Conservation (phyloP, 2,888 invertebrate species). For the Fragum whitleyi region DNA sequence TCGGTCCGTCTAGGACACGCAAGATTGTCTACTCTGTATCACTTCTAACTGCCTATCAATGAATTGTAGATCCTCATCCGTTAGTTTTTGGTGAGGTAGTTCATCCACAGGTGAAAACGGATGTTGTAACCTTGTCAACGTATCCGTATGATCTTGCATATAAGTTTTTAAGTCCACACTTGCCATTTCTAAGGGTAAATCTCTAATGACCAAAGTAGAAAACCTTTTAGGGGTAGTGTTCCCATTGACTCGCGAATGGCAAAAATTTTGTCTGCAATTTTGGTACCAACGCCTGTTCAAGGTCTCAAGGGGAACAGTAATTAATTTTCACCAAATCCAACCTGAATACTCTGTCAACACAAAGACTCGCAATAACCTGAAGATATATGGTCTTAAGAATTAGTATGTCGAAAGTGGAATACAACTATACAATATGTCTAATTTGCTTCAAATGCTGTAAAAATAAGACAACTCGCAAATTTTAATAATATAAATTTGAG, state of each 20-base stretch:
- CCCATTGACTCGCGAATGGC: not conserved
- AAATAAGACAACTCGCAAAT: no score
- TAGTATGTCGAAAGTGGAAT: no score
- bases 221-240: not conserved
- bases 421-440: no score
- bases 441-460: no score
- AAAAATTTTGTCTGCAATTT: not conserved
- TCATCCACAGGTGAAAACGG: not conserved
- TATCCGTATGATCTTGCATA: not conserved
- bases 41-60: not conserved
- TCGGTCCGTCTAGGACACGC: not conserved
- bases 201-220: not conserved
- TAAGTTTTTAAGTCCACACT: not conserved
- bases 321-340: not conserved
- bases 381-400: no score
- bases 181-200: not conserved
- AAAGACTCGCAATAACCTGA: not conserved
- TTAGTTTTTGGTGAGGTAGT: not conserved
- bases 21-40: not conserved
- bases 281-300: not conserved
- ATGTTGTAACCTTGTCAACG: not conserved
- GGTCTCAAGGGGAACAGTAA: not conserved
- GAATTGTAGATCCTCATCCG: not conserved
- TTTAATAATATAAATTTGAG: no score
- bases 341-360: not conserved